Conservation (phyloP, 2,888 invertebrate genomes). For the Anagyrus pseudococci region DNA sequence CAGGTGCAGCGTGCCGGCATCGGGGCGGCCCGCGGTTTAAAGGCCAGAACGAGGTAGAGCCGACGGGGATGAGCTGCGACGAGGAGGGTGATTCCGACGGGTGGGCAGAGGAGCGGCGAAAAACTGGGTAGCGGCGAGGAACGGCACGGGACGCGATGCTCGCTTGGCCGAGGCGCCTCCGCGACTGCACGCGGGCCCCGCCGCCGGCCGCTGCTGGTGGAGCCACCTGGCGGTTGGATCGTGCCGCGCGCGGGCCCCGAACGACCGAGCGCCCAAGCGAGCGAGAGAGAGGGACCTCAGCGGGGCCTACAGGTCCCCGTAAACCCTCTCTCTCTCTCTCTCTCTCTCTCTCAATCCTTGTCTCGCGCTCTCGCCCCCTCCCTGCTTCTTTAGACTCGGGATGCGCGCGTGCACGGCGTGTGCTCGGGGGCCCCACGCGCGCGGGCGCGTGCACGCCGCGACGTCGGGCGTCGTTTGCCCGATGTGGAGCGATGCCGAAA, state of each 20-base stretch:
- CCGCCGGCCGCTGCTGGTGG: constrained; percentile 68
- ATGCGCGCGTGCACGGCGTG: not conserved
- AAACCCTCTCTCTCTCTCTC: constrained; percentile 2
- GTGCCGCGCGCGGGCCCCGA: constrained; percentile 1
- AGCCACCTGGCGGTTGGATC: constrained; percentile 67
- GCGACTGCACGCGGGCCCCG: constrained; percentile 70
- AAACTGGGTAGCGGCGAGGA: constrained; percentile 35
- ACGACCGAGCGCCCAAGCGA: constrained; percentile 3
- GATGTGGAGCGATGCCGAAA: not conserved
- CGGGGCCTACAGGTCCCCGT: not conserved
- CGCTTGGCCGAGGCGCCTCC: constrained; percentile 70
- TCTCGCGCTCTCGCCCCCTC: not conserved
- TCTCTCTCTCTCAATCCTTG: constrained; percentile 4
- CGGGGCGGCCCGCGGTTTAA: constrained; percentile 25
- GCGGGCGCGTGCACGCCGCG: not conserved
- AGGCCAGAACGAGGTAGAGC: constrained; percentile 8
- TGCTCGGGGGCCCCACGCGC: not conserved
- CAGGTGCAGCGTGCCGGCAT: constrained; percentile 28
- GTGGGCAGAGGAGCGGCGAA: constrained; percentile 14
- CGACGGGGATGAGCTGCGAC: not conserved
- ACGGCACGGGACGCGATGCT: constrained; percentile 64
- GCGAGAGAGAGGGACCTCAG: not conserved
- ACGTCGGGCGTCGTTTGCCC: not conserved
- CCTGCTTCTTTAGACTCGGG: too few species aligned
- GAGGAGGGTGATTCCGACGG: constrained; percentile 14